Percentiles rank a stretch among this genome's conserved stretches.
Conservation (phyloP, 1,140 invertebrate genomes). For the Zaprionus africanus region DNA sequence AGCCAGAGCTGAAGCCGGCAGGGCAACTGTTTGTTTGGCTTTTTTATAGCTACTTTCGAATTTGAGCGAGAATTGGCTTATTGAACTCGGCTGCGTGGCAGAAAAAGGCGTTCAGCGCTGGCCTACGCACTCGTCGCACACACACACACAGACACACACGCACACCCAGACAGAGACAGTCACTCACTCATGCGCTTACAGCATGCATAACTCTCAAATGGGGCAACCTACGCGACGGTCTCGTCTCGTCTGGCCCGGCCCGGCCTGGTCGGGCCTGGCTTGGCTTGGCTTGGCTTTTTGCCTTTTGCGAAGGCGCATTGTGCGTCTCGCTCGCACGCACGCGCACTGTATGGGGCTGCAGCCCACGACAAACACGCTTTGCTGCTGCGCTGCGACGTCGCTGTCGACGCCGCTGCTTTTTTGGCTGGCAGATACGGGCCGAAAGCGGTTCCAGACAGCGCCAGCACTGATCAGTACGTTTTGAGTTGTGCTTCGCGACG, state of each 20-base stretch:
- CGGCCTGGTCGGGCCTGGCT: conserved; percentile 36
- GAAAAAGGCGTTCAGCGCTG: conserved; percentile 36
- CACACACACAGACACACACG: conserved; percentile 16
- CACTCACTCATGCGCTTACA: conserved; percentile 7
- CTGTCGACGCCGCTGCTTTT: conserved; percentile 40
- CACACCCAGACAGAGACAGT: background rate
- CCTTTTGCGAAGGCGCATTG: conserved; percentile 67
- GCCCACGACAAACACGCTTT: conserved; percentile 38
- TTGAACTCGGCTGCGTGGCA: conserved; percentile 76
- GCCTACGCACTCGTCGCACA: conserved; percentile 63
- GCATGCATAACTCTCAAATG: conserved; percentile 41
- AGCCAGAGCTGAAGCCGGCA: conserved; percentile 12
- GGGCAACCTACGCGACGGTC: conserved; percentile 59
- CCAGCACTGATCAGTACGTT: conserved; percentile 77
- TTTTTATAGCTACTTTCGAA: conserved; percentile 69
- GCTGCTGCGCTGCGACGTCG: conserved; percentile 35
- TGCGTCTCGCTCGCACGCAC: conserved; percentile 62
- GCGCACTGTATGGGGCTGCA: conserved; percentile 15
- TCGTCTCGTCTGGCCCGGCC: conserved; percentile 26
- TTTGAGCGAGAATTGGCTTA: conserved; percentile 61
- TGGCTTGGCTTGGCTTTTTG: conserved; percentile 42
- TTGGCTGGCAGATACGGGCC: conserved; percentile 68
- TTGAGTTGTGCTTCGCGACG: conserved; percentile 83
- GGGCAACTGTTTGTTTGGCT: conserved; percentile 66
- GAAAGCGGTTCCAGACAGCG: conserved; percentile 76